Evolutionary conservation across 2,888 invertebrate genomes (phyloP).

Genomic region (Rhimphoctona megacephalus): DNA sequence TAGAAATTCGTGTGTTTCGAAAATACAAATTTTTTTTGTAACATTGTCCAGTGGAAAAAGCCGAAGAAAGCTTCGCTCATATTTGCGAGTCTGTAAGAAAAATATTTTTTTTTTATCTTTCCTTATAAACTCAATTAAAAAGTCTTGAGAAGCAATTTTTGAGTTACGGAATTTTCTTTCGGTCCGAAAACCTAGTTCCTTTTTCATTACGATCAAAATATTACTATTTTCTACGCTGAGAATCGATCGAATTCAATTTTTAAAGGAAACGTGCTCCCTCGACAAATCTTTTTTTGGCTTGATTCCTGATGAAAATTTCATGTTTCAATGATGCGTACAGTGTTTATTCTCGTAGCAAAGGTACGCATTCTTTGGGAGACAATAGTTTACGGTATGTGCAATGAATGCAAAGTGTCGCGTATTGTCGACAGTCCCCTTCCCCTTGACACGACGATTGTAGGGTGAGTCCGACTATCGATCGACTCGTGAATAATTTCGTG

Average conservation of each 20-base stretch:
- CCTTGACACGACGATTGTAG: constrained; percentile 49
- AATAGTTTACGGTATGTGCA: constrained; percentile 56
- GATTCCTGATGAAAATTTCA: neutral
- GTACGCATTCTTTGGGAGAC: constrained; percentile 34
- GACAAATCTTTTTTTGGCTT: neutral
- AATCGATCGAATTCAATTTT: neutral
- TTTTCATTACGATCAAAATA: neutral
- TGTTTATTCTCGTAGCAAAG: constrained; percentile 5
- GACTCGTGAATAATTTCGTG: constrained; percentile 83
- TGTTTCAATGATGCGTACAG: neutral
- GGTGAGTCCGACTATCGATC: constrained; percentile 81
- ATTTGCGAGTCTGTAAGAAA: neutral
- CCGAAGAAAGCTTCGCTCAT: neutral
- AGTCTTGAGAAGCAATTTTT: neutral
- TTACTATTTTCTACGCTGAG: neutral
- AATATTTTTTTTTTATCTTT: neutral
- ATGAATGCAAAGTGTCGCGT: constrained; percentile 48
- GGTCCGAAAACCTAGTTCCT: neutral
- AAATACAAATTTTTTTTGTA: neutral
- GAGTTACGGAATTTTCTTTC: neutral
- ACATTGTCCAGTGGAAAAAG: neutral
- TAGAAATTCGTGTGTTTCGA: neutral
- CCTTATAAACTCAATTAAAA: neutral
- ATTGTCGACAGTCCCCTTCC: constrained; percentile 33
- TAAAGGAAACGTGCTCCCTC: neutral